A percentile compares a stretch with the other conserved stretches of the same genome.
phyloP scores from a whole-genome alignment of 2,888 invertebrate species.

The Xestobium rufovillosum region DNA sequence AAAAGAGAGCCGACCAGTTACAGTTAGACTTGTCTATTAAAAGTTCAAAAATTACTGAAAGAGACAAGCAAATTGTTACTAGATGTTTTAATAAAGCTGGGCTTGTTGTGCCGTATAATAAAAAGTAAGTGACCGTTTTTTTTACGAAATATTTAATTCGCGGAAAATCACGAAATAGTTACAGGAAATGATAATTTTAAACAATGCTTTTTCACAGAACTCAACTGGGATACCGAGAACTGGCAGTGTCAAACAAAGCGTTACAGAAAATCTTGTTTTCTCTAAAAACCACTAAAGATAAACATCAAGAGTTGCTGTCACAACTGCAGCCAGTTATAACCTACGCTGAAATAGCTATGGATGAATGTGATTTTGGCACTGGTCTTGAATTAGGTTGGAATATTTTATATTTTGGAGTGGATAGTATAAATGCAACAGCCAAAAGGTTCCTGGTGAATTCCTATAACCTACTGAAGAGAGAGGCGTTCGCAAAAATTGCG shows the following conservation, averaged over 20 bases:
- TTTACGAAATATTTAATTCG: no score
- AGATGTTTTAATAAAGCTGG: constrained; percentile 76
- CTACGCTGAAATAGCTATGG: constrained; percentile 80
- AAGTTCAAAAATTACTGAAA: constrained; percentile 51
- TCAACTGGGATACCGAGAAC: constrained; percentile 75
- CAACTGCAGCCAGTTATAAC: constrained; percentile 76
- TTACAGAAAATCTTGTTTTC: constrained; percentile 49
- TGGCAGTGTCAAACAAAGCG: constrained; percentile 35
- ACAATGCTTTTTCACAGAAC: constrained; percentile 40
- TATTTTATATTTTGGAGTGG: constrained; percentile 69
- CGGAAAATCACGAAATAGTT: neutral
- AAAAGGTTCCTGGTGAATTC: constrained; percentile 61
- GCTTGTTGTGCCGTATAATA: constrained; percentile 76
- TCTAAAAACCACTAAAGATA: constrained; percentile 61
- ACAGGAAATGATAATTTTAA: neutral
- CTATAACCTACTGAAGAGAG: constrained; percentile 67
- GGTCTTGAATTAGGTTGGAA: constrained; percentile 83
- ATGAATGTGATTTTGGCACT: constrained; percentile 93
- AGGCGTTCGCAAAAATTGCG: constrained; percentile 65
- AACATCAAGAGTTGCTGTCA: constrained; percentile 58
- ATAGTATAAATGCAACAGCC: constrained; percentile 59
- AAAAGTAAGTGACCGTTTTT: constrained; percentile 44
- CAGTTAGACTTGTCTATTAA: constrained; percentile 52
- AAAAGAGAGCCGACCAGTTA: constrained; percentile 54
- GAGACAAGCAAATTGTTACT: constrained; percentile 56